These are phyloP conservation scores for Limnephilus marmoratus DNA, from an alignment of 2,888 invertebrate species.

Conservation along the genomic window DNA sequence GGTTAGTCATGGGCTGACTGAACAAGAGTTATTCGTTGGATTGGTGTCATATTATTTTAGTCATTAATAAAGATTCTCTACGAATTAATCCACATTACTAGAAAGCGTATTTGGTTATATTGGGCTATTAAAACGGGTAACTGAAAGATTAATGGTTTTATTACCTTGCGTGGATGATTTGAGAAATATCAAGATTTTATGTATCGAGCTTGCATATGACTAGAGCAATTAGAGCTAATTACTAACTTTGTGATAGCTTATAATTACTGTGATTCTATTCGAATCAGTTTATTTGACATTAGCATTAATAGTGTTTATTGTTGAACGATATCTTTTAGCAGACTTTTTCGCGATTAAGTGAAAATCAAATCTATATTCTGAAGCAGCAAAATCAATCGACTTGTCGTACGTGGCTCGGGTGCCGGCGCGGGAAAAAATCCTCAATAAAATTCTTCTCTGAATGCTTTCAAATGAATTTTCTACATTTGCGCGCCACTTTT, in stretches of 20 bases:
- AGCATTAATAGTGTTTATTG: not conserved
- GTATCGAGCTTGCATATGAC: not conserved
- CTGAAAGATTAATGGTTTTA: not conserved
- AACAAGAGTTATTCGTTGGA: not conserved
- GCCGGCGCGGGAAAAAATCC: too few relatives aligned
- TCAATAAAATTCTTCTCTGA: too few relatives aligned
- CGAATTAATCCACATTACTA: not conserved
- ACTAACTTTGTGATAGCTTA: not conserved
- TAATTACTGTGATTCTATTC: not conserved
- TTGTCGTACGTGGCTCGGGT: too few relatives aligned
- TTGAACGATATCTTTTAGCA: not conserved
- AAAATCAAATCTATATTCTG: too few relatives aligned
- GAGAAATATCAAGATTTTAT: not conserved
- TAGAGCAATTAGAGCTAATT: not conserved
- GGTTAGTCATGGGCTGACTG: not conserved
- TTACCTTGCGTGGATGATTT: not conserved
- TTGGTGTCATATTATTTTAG: conserved; percentile 5
- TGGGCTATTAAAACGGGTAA: not conserved
- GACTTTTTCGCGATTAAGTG: too few relatives aligned
- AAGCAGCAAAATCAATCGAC: too few relatives aligned
- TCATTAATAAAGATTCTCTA: not conserved
- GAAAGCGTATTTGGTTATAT: not conserved
- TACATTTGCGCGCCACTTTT: too few relatives aligned
- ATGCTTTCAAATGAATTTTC: too few relatives aligned
- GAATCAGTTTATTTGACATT: not conserved